These are phyloP conservation scores for Hylaeus anthracinus DNA, from an alignment of 1,140 invertebrate genomes.

Conservation along the genomic window DNA sequence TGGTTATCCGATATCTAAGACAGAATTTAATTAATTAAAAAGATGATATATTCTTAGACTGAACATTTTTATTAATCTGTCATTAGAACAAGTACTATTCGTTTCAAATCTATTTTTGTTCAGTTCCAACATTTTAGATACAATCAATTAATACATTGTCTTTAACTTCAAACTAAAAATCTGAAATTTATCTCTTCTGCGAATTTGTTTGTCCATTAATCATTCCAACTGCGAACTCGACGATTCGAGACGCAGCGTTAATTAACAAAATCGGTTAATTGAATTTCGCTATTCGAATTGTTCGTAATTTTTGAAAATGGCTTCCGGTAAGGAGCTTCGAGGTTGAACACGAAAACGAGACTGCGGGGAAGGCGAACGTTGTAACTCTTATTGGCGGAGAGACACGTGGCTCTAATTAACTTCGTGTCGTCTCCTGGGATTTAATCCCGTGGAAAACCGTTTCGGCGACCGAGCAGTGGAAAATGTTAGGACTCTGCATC, in stretches of 20 bases:
- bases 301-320: slow-evolving; percentile 23
- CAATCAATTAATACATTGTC: too few relatives aligned
- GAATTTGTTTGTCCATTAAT: background rate
- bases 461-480: slow-evolving; percentile 23
- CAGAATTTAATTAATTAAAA: too few relatives aligned
- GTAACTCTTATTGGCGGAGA: slow-evolving; percentile 55
- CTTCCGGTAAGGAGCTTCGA: background rate
- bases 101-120: too few relatives aligned
- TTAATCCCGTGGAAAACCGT: slow-evolving; percentile 62
- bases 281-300: slow-evolving; percentile 7
- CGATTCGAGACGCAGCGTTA: background rate
- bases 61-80: too few relatives aligned
- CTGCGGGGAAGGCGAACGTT: background rate
- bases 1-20: too few relatives aligned
- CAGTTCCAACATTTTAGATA: too few relatives aligned
- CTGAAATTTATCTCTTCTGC: too few relatives aligned
- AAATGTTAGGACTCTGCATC: slow-evolving; percentile 56
- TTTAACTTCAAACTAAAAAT: too few relatives aligned
- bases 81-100: too few relatives aligned
- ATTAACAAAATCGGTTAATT: background rate
- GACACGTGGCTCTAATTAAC: slow-evolving; percentile 66
- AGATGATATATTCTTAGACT: too few relatives aligned
- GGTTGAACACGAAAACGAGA: background rate
- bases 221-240: too few relatives aligned
- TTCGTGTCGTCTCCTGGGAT: slow-evolving; percentile 54